Evolutionary conservation across 2,888 invertebrate genomes (phyloP).

Genomic region (Ophion ellenae): DNA sequence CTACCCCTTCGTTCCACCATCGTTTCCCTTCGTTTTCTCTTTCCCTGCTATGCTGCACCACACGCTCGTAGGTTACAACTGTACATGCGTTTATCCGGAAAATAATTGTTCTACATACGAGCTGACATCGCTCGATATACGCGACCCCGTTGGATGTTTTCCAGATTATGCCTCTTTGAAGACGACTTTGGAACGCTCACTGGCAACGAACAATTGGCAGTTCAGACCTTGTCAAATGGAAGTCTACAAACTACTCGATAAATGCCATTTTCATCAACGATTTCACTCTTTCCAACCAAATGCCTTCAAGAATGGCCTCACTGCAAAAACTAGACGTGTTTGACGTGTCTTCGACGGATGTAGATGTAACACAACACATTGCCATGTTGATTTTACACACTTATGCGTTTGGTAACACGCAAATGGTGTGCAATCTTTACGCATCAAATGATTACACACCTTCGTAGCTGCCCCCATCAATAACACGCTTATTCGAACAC

Average conservation of each 20-base stretch:
- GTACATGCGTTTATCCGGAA: conserved; percentile 54
- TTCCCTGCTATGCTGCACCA: conserved; percentile 1
- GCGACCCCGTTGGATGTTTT: neutral
- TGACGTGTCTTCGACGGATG: no score
- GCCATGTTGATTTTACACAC: no score
- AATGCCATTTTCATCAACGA: neutral
- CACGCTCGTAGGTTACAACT: conserved; percentile 40
- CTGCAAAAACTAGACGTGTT: no score
- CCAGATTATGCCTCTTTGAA: neutral
- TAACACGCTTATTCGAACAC: no score
- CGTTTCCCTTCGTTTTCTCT: conserved; percentile 33
- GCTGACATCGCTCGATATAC: conserved; percentile 10
- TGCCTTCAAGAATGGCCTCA: neutral
- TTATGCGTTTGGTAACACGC: no score
- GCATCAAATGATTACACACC: no score
- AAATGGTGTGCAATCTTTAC: no score
- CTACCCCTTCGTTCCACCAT: conserved; percentile 52
- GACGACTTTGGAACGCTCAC: neutral
- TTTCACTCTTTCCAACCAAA: neutral
- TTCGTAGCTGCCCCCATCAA: no score
- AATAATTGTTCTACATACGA: conserved; percentile 63
- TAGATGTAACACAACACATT: no score
- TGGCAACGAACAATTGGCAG: neutral
- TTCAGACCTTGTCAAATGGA: neutral
- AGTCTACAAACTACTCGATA: neutral